Evolutionary conservation across 2,888 invertebrate species (phyloP).

Genomic region (Stegophylla sp.): DNA sequence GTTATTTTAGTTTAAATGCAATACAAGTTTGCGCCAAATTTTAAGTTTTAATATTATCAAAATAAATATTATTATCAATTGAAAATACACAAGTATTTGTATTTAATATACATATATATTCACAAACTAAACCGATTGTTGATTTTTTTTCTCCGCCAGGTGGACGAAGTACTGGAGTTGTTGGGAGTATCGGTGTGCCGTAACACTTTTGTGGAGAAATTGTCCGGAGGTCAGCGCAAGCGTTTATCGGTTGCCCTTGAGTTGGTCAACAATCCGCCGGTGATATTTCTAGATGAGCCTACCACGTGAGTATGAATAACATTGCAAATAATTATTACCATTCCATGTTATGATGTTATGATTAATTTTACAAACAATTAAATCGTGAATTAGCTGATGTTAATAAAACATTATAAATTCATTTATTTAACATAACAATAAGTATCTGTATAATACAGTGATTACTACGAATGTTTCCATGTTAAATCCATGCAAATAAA

Average conservation of each 20-base stretch:
- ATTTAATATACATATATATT: neutral
- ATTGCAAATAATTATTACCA: neutral
- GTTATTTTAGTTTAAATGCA: neutral
- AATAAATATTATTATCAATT: neutral
- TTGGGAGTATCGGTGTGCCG: constrained; percentile 74
- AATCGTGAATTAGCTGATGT: neutral
- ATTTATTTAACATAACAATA: too few relatives aligned
- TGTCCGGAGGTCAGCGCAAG: constrained; percentile 82
- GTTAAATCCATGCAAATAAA: too few relatives aligned
- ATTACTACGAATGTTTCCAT: too few relatives aligned
- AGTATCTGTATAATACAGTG: too few relatives aligned
- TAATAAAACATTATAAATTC: too few relatives aligned
- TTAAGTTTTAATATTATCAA: too few relatives aligned
- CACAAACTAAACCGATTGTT: neutral
- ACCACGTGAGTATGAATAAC: constrained; percentile 72
- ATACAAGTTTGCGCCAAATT: neutral
- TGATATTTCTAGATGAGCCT: constrained; percentile 82
- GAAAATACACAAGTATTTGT: neutral
- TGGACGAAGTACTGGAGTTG: constrained; percentile 76
- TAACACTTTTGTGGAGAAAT: constrained; percentile 71
- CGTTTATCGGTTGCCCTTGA: constrained; percentile 79
- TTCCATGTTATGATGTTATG: neutral
- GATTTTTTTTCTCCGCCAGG: constrained; percentile 66
- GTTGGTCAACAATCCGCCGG: constrained; percentile 81
- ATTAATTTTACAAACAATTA: neutral